A percentile compares a stretch with the other conserved stretches of the same genome.
Evolutionary conservation across 2,113 vertebrate genomes (phyloP).

Genomic region (Bubo blakistoni): DNA sequence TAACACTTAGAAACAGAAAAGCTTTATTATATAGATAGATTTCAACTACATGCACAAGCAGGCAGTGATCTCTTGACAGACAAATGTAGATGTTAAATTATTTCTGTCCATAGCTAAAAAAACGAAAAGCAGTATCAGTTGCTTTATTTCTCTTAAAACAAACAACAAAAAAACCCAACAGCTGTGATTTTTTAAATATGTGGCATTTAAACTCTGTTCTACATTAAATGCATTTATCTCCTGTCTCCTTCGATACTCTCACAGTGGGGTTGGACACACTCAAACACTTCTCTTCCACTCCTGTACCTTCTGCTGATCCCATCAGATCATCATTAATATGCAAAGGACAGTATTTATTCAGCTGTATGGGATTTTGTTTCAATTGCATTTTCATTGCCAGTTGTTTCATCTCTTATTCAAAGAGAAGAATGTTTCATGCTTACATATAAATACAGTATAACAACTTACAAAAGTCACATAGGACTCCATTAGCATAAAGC

Average conservation of each 20-base stretch:
- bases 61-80: background rate
- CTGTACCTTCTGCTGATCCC: background rate
- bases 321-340: background rate
- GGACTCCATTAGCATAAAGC: background rate
- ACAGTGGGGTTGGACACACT: background rate
- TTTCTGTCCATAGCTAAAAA: background rate
- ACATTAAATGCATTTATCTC: background rate
- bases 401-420: constrained; percentile 5
- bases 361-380: background rate
- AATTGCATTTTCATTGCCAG: background rate
- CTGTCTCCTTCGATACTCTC: background rate
- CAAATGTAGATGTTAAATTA: background rate
- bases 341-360: constrained; percentile 3
- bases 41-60: background rate
- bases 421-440: background rate
- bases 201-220: background rate
- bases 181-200: background rate
- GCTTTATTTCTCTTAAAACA: background rate
- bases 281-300: background rate
- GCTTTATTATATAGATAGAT: background rate
- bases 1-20: background rate
- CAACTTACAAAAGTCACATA: background rate
- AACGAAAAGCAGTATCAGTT: background rate
- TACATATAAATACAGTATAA: background rate
- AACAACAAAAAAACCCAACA: background rate